Percentiles rank a stretch among this genome's conserved stretches.
Conservation (phyloP, 2,113 vertebrate genomes). For the Antigone vipio region DNA sequence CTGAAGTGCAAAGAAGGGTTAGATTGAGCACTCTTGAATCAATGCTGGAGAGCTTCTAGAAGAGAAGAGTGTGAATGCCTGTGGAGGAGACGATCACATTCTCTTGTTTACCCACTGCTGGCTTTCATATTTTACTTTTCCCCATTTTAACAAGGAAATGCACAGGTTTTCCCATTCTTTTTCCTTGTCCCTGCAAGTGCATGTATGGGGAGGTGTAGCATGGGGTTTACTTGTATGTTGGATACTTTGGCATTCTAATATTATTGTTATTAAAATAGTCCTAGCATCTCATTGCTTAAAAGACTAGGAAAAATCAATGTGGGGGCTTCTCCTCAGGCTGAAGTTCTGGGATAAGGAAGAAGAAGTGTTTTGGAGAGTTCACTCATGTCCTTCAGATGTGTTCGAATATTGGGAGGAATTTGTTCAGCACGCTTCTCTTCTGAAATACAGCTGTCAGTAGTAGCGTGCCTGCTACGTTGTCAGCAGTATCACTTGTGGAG, state of each 20-base stretch:
- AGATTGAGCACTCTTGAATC: neutral
- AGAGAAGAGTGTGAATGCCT: neutral
- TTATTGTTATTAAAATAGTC: neutral
- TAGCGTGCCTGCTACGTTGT: rapidly evolving
- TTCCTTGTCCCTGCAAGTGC: neutral
- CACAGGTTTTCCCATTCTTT: neutral
- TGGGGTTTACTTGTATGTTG: neutral
- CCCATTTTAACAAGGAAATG: neutral
- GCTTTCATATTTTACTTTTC: neutral
- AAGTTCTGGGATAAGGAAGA: neutral
- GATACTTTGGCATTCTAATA: neutral
- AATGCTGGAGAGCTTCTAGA: neutral
- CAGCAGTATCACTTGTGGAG: neutral
- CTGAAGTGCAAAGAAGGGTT: neutral
- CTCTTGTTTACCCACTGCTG: neutral
- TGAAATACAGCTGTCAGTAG: neutral
- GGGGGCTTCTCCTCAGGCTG: neutral
- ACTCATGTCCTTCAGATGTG: neutral
- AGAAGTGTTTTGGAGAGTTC: neutral
- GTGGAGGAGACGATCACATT: neutral
- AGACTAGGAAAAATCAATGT: neutral
- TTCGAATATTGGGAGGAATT: neutral
- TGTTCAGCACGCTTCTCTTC: neutral
- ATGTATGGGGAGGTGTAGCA: neutral
- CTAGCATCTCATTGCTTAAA: neutral